phyloP scores from a whole-genome alignment of 2,797 vertebrate genomes.

The Peromyscus melanophrys region DNA sequence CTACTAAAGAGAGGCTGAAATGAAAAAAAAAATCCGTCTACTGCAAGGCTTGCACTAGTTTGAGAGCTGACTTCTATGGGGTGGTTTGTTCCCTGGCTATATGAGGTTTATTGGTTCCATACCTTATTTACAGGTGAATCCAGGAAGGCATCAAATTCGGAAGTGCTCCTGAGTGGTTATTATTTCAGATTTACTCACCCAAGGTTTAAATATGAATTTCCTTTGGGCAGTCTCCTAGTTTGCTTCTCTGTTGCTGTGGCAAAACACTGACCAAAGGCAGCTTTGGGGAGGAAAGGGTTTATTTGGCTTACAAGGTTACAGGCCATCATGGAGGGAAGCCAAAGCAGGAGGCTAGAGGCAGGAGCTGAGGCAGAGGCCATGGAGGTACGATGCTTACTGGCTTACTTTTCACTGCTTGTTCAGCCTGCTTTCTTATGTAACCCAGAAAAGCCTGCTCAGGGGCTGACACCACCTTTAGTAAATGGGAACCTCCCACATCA shows the following conservation, averaged over 20 bases:
- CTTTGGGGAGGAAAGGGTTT: not conserved
- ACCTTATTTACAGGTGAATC: constrained; percentile 71
- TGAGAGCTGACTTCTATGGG: constrained; percentile 25
- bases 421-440: not conserved
- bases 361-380: not conserved
- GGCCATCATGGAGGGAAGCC: not conserved
- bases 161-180: constrained; percentile 71
- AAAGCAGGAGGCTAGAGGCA: not conserved
- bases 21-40: constrained; percentile 26
- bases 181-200: constrained; percentile 71
- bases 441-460: not conserved
- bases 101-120: constrained; percentile 52
- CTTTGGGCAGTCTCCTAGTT: constrained; percentile 24
- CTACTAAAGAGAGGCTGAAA: constrained; percentile 6
- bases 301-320: not conserved
- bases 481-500: not conserved
- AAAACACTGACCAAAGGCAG: not conserved
- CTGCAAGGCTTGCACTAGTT: constrained; percentile 10
- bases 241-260: not conserved
- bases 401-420: not conserved
- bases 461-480: not conserved
- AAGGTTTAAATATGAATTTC: constrained; percentile 75
- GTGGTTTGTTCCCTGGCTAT: constrained; percentile 54
- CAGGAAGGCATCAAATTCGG: constrained; percentile 70
- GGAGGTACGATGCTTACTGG: not conserved